Percentiles rank a stretch among this genome's conserved stretches.
phyloP scores from a whole-genome alignment of 1,140 invertebrate genomes.

The Neodiprion lecontei region DNA sequence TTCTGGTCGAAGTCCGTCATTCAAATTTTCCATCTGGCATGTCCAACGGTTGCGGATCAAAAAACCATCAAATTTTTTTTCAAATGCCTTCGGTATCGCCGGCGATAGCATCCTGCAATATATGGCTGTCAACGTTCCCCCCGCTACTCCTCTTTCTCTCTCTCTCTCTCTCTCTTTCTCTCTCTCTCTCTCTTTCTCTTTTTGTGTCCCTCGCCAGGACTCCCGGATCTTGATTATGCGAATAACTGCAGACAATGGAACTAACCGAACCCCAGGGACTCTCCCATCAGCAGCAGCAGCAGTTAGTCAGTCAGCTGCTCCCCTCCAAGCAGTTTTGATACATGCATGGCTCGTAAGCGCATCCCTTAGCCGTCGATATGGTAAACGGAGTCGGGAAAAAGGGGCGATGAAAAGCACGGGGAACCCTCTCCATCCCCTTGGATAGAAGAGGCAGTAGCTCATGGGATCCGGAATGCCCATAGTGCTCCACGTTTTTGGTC shows the following conservation, averaged over 20 bases:
- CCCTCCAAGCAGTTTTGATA: constrained; percentile 23
- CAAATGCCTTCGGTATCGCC: too few species aligned
- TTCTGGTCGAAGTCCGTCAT: too few species aligned
- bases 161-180: too few species aligned
- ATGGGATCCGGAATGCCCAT: constrained; percentile 19
- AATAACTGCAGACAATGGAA: constrained; percentile 55
- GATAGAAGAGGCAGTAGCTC: constrained; percentile 34
- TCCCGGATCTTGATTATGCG: constrained; percentile 52
- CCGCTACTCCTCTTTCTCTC: too few species aligned
- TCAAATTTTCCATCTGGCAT: too few species aligned
- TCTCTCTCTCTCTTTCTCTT: too few species aligned
- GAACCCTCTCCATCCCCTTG: constrained; percentile 13
- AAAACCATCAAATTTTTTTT: too few species aligned
- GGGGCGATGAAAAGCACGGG: neutral
- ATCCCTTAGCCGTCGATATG: constrained; percentile 12
- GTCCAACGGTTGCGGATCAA: too few species aligned
- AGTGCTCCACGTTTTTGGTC: neutral
- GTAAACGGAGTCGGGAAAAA: neutral
- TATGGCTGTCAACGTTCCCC: too few species aligned
- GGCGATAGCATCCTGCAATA: too few species aligned
- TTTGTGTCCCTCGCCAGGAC: neutral
- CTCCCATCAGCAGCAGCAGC: neutral
- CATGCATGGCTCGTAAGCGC: constrained; percentile 3
- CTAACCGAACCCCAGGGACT: constrained; percentile 23
- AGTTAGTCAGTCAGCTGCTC: constrained; percentile 54